Conservation (phyloP, 23 tunicate species). For the Trididemnum miniatum region DNA sequence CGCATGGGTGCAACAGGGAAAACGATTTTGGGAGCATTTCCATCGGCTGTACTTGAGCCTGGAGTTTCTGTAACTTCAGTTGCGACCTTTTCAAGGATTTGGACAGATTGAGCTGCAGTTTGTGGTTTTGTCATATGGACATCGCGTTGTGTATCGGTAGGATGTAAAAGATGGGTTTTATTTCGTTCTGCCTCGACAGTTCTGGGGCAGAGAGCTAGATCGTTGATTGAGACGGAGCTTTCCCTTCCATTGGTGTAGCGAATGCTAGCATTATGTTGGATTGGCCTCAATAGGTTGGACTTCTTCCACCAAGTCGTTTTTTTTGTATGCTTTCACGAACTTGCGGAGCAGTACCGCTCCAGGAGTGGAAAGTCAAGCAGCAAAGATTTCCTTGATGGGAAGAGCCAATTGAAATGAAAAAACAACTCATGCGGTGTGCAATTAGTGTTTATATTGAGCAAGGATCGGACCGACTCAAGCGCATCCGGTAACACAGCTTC, state of each 20-base stretch:
- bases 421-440: constrained; percentile 34
- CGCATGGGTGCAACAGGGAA: neutral
- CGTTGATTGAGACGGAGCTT: constrained; percentile 9
- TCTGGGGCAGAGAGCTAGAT: constrained; percentile 25
- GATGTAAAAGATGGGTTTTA: no score
- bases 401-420: constrained; percentile 4
- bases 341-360: constrained; percentile 22
- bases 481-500: constrained; percentile 36
- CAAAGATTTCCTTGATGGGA: neutral
- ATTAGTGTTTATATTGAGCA: constrained; percentile 28
- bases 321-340: constrained; percentile 12
- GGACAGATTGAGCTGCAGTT: neutral
- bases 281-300: constrained; percentile 27
- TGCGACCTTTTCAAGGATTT: neutral
- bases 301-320: constrained; percentile 13
- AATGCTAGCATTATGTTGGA: constrained; percentile 11
- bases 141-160: no score
- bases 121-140: no score
- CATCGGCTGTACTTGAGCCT: neutral
- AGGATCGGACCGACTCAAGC: constrained; percentile 9
- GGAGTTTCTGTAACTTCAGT: neutral
- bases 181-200: neutral
- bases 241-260: constrained; percentile 21
- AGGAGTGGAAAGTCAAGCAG: constrained; percentile 11
- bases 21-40: neutral